Conservation (phyloP, 2,113 vertebrate genomes). For the Labeo rohita region DNA sequence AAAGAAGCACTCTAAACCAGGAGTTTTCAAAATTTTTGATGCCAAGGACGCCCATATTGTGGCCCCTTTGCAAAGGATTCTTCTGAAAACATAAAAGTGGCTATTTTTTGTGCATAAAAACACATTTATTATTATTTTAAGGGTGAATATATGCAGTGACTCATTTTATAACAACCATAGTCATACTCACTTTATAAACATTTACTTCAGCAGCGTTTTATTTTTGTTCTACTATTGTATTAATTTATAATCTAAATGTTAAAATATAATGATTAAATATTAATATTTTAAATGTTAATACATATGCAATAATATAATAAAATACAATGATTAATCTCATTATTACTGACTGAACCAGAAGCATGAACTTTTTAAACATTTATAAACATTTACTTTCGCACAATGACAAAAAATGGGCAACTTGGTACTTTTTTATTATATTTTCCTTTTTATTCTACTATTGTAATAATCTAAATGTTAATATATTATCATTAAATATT, state of each 20-base stretch:
- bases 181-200: no score
- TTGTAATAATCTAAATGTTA: neutral
- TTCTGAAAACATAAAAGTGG: neutral
- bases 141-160: no score
- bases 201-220: no score
- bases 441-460: neutral
- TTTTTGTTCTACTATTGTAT: neutral
- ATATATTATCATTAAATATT: no score
- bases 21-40: neutral
- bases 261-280: neutral
- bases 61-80: no score
- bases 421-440: neutral
- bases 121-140: neutral
- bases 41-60: no score
- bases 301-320: neutral
- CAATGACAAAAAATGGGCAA: no score
- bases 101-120: neutral
- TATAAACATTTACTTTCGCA: no score
- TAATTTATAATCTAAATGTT: neutral
- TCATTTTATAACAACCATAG: no score
- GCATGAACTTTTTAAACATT: neutral
- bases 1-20: neutral
- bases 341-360: neutral
- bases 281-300: neutral
- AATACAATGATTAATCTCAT: neutral